Base-by-base conservation (phyloP, 2,113 vertebrate species). In the Atrichornis clamosus region DNA sequence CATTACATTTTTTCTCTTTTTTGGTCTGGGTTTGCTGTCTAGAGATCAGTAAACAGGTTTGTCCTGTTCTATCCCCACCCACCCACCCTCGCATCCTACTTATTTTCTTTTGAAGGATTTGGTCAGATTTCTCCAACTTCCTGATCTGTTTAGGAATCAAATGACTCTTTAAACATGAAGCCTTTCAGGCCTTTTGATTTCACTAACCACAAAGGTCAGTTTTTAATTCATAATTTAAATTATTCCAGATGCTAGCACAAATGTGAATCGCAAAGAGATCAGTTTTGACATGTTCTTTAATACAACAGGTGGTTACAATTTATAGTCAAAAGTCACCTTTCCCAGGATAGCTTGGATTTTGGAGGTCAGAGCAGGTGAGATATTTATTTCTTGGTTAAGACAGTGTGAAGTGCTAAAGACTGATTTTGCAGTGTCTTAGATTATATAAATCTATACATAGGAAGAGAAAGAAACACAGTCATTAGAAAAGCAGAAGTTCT, bases 191-290 rank as follows among this genome's bases (percentile, higher is more conserved):
- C 44, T 70, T 91, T 94, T 95, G 59, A 89, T 93, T 95, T 84
- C 59, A 27, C 49, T 93, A 95, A 93, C 83, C 79, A 96, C 76
- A 90, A 41, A 87, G 84, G 63, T 89, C 89, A 85, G 70, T 28
- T 94, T 94, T 95, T 94, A 23, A 92, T 91, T 93, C 91, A 65
- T 91, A 82, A 82, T 91, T 91, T 96, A 96, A 93, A 92, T 87
- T 95, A 69, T 93, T 94, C 89, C 84, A 94, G 87, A 95, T 87
- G 83, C 62, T 77, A 73, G 35, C 63, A 70, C 52, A 95, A 91
- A 95, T 47, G n/a, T 84, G 55, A 94, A 91, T 76, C 91, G 53
- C 58, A 73, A 89, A 73, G 69, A 82, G 8, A 92, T 59, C 42
- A 12, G 60, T 77, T 94, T 90, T 89, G 65, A 94, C 62, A 72